Percentiles rank a stretch among this genome's conserved stretches.
phyloP scores from a whole-genome alignment of 2,113 vertebrate species.

The Nipponia nippon region DNA sequence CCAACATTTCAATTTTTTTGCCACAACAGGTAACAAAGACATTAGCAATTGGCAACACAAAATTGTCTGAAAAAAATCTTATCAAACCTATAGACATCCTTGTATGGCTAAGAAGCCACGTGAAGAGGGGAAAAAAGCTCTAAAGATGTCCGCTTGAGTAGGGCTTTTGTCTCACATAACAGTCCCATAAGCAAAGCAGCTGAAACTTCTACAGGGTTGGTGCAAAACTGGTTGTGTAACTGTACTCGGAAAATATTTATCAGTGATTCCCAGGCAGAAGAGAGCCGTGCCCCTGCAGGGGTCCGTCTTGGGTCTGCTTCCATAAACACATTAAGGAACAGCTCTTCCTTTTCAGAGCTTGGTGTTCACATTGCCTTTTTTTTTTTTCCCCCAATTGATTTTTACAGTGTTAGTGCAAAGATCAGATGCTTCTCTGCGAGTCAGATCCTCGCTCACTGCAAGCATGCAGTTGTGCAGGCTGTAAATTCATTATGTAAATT shows the following conservation, averaged over 20 bases:
- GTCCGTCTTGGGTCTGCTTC: background rate
- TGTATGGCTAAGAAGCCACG: background rate
- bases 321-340: background rate
- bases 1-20: background rate
- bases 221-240: slow-evolving; percentile 14
- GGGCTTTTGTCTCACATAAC: background rate
- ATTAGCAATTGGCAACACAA: background rate
- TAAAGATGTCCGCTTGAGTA: background rate
- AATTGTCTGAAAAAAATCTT: background rate
- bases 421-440: background rate
- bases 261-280: background rate
- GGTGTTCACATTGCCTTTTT: background rate
- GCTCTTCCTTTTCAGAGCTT: background rate
- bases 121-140: background rate
- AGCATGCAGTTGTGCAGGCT: background rate
- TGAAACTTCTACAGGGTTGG: background rate
- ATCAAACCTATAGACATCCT: background rate
- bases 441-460: background rate
- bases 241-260: background rate
- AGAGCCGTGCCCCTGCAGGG: background rate
- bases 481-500: background rate
- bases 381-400: background rate
- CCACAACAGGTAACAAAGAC: background rate
- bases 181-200: background rate
- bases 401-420: background rate